Base-by-base conservation (phyloP, 2,113 vertebrate species). In the Calcarius ornatus region DNA sequence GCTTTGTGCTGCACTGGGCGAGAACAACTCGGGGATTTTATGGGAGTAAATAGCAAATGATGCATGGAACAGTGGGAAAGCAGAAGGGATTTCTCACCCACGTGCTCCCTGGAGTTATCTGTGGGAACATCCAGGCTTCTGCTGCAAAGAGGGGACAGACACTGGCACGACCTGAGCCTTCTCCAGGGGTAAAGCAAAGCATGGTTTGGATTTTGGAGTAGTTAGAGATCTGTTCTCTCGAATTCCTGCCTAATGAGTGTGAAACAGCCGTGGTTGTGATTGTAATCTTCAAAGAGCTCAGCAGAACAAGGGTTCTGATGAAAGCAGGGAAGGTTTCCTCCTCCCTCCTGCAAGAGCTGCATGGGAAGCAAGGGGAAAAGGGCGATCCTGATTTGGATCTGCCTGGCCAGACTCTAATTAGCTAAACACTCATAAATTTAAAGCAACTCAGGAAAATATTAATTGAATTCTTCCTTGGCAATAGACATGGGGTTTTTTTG, bases 241-340 rank as follows among this genome's bases (percentile, higher is more conserved):
- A 68, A 70, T 87, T 91, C 76, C 73, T 84, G 81, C 80, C 82
- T 83, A 65, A 76, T 94, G 93, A 61, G 28, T 76, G 50, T 59
- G 27, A 68, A 80, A 14, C 30, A 25, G 13, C 33, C 15, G 3
- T 28, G 50, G 65, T 21, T 87, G 89, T 86, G 93, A 61, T 64
- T 30, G 90, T 9, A 30, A 90, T 82, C 75, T 60, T 86, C 22
- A 31, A 90, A 84, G 84, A 80, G 70, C 77, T 92, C 70, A 38
- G 88, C 38, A 72, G 68, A 94, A 82, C 72, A 71, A 80, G 86
- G 72, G 37, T 86, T 89, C 31, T 66, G 88, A 68, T 94, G 65
- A 42, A 88, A 51, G 65, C 61, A 8, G 38, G 53, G 14, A 22
- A 31, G 56, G 59, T 88, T 89, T 16, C 48, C 81, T 85, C 51